Base-by-base conservation (phyloP, 2,797 vertebrate genomes). In the Aselliscus stoliczkanus region DNA sequence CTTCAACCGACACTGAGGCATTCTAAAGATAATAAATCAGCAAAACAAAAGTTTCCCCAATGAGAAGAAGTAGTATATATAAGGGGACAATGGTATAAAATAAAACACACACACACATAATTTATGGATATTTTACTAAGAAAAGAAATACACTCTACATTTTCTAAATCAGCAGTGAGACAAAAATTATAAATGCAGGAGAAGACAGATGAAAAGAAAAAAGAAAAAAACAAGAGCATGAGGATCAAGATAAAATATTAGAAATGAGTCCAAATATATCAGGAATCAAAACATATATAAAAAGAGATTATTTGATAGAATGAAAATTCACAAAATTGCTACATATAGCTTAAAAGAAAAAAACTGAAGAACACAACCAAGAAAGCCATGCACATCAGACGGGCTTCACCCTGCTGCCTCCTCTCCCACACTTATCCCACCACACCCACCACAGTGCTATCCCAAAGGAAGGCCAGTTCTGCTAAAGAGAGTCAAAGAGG, bases 21-120 rank as follows among this genome's bases (percentile, higher is more conserved):
- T 72, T 79, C 42, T 29, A 44, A 42, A 88, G 44, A 56, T 2
- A 44, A 1, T 20, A 73, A 75, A 20, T 54, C 2, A 82, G 11
- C 23, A 60, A 37, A 0, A 76, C 52, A 31, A 72, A 64, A 72
- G 20, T 18, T 15, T 0, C 3, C 29, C 23, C 7, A 84, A 70
- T 9, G n/a, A 60, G 11, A 80, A 83, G 15, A 0, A 3, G 1
- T 44, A 4, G 6, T 0, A 44, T 7, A 10, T 5, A 14, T 1
- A 34, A 44, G 44, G 9, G 13, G 39, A 9, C 17, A 62, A 21
- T 62, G 18, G 37, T 42, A 77, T 4, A 62, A 25, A 54, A 76
- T 6, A 50, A 52, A 20, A 81, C 27, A 52, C 25, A 81, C 27
- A 29, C 47, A 21, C 18, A 13, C 34, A 18, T 1, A 64, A 25